Base-by-base conservation (phyloP, 2,113 vertebrate species). In the Apistogramma diplotaenia region DNA sequence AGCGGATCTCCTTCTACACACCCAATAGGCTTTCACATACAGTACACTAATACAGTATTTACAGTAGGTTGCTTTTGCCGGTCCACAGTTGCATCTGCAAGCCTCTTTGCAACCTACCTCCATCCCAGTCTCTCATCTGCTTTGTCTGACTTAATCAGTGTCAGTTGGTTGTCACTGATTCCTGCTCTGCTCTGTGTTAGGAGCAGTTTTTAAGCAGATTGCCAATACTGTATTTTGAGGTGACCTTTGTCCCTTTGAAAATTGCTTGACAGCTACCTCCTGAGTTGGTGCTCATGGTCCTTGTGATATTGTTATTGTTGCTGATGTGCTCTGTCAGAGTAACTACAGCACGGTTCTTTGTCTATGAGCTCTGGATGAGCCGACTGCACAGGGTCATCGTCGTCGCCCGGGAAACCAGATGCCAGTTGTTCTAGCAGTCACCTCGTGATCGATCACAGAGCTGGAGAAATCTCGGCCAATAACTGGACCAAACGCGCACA, bases 281-380 rank as follows among this genome's bases (percentile, higher is more conserved):
- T 7, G 15, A 67, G 62, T 27, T 43, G 23, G 8, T 37, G 46
- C 16, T 46, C 40, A 60, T 54, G 40, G 7, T 46, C 37, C 16
- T 70, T 70, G 19, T 23, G 59, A 65, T 89, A 87, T 89, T 82
- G 88, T 82, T 79, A 82, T 87, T 49, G 23, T 18, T 79, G 82
- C 57, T 87, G 81, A 6, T 31, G 9, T 1, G 43, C 43, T 70
- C 43, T 31, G 23, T 46, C 27, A 25, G 65, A 70, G 65, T 31
- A 70, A 70, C 51, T 46, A 19, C 25, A 18, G 72, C 79, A 51
- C 37, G 71, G 59, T 82, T 81, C 72, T 82, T 79, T 89, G 85
- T 94, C 93, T 91, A 94, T 87, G 89, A 83, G 78, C 65, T 84
- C 62, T 81, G 65, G 65, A 51, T 73, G 91, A 89, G 87, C 56